These are phyloP conservation scores for Erebia ligea DNA, from an alignment of 2,888 invertebrate genomes.

Conservation along the genomic window DNA sequence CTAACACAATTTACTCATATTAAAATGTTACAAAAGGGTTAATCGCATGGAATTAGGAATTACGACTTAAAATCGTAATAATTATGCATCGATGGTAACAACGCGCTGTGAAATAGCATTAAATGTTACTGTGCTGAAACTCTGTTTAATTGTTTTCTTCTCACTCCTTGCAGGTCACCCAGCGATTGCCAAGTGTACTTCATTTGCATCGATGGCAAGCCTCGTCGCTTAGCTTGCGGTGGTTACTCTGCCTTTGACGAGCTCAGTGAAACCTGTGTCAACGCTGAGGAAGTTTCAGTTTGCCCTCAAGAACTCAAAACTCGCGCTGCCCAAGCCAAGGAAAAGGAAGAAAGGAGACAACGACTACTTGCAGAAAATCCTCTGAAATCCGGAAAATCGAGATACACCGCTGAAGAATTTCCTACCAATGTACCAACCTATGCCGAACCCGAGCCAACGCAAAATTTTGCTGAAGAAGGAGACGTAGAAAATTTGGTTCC, in stretches of 20 bases:
- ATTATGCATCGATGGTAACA: not conserved
- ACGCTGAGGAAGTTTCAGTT: constrained; percentile 89
- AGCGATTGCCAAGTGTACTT: constrained; percentile 90
- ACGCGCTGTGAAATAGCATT: not conserved
- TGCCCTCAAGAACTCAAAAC: constrained; percentile 81
- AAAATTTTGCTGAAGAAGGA: constrained; percentile 8
- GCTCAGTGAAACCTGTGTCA: constrained; percentile 87
- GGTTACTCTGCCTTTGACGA: constrained; percentile 91
- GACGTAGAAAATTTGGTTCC: not conserved
- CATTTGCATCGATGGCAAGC: constrained; percentile 89
- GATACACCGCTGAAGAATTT: constrained; percentile 40
- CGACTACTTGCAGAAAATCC: constrained; percentile 59
- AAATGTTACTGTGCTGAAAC: not conserved
- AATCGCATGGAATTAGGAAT: too few species aligned
- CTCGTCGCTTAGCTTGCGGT: constrained; percentile 90
- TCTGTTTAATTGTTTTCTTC: constrained; percentile 20
- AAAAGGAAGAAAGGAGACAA: constrained; percentile 60
- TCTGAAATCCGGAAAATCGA: constrained; percentile 42
- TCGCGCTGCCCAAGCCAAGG: constrained; percentile 58
- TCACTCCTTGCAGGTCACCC: constrained; percentile 75
- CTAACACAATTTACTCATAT: too few species aligned
- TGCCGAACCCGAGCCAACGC: not conserved
- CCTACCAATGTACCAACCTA: not conserved
- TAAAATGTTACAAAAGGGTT: not conserved
- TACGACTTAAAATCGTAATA: too few species aligned